A percentile compares a stretch with the other conserved stretches of the same genome.
phyloP scores from a whole-genome alignment of 2,797 vertebrate genomes.

The Percopsis omiscomaycus region DNA sequence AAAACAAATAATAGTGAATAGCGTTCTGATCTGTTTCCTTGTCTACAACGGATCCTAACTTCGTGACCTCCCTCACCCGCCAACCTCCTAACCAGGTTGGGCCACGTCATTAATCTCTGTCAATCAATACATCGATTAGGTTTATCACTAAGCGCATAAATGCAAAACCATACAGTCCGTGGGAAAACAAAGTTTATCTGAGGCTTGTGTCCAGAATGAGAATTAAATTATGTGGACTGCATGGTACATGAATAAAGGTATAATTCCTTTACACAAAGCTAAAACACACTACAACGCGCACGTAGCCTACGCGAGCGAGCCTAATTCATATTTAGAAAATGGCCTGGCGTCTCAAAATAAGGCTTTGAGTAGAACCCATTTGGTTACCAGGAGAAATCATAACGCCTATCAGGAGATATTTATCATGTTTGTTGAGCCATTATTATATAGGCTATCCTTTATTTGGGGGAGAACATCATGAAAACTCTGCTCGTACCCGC shows the following conservation, averaged over 20 bases:
- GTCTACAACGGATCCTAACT: slow-evolving; percentile 67
- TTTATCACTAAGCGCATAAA: slow-evolving; percentile 80
- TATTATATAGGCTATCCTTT: background rate
- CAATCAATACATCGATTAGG: slow-evolving; percentile 82
- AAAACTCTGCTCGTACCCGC: slow-evolving; percentile 58
- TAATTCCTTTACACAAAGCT: slow-evolving; percentile 9
- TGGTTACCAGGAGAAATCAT: too few species aligned
- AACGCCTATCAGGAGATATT: too few species aligned
- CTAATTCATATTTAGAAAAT: too few species aligned
- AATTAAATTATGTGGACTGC: slow-evolving; percentile 17
- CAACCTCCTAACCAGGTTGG: slow-evolving; percentile 40
- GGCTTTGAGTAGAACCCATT: too few species aligned
- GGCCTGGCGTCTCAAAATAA: too few species aligned
- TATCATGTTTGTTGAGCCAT: too few species aligned
- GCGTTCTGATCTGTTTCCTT: slow-evolving; percentile 23
- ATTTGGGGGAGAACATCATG: background rate
- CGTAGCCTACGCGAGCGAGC: background rate
- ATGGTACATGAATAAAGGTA: slow-evolving; percentile 21
- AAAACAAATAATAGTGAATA: slow-evolving; percentile 11
- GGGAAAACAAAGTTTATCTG: slow-evolving; percentile 74
- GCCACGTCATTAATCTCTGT: slow-evolving; percentile 83
- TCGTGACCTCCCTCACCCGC: slow-evolving; percentile 70
- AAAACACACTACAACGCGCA: background rate
- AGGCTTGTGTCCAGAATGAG: slow-evolving; percentile 26
- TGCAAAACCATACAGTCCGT: slow-evolving; percentile 75